These are phyloP conservation scores for Tethya wilhelma DNA, from an alignment of 37 sponge, comb jelly and placozoan genomes.

Conservation along the genomic window DNA sequence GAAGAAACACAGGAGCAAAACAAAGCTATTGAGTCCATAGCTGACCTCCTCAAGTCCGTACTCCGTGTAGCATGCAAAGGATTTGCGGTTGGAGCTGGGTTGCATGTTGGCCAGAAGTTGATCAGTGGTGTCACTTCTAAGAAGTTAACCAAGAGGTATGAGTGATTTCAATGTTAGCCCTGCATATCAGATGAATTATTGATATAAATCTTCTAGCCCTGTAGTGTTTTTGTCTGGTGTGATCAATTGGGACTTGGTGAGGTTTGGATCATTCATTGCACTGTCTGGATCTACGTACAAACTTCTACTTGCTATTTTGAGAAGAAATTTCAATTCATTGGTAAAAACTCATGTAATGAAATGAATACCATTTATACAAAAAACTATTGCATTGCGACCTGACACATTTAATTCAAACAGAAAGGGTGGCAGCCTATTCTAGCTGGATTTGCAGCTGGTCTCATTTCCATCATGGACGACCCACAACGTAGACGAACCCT, in stretches of 20 bases:
- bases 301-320: background rate
- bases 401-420: too few species aligned
- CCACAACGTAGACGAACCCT: conserved; percentile 23
- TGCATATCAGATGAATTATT: too few species aligned
- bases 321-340: background rate
- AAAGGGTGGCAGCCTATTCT: background rate
- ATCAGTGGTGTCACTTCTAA: background rate
- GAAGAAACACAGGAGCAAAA: too few species aligned
- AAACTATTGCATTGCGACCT: too few species aligned
- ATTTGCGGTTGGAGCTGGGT: background rate
- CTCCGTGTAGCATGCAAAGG: background rate
- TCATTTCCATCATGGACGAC: conserved; percentile 1
- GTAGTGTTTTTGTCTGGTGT: background rate
- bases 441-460: conserved; percentile 27
- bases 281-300: conserved; percentile 6
- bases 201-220: too few species aligned
- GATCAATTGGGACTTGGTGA: background rate
- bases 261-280: conserved; percentile 21
- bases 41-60: too few species aligned
- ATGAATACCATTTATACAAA: too few species aligned
- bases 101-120: background rate
- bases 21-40: too few species aligned
- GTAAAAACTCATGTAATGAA: too few species aligned
- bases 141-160: background rate
- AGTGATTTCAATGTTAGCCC: too few species aligned